Percentiles rank a stretch among this genome's conserved stretches.
phyloP scores from a whole-genome alignment of 2,797 vertebrate genomes.

The Phrynocephalus vlangalii region DNA sequence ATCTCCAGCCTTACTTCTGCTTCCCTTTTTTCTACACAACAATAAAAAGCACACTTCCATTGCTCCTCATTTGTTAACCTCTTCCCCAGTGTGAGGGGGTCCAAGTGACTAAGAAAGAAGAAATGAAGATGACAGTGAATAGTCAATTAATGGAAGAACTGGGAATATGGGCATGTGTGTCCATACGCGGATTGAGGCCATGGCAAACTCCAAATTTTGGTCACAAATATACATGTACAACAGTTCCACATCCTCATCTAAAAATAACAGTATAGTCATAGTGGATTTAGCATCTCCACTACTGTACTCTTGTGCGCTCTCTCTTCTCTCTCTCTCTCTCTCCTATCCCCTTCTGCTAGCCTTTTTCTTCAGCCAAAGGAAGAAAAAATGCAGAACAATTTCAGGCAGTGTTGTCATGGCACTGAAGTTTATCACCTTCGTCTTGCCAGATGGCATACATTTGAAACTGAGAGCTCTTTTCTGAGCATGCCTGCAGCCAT shows the following conservation, averaged over 20 bases:
- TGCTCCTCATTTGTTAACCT: background rate
- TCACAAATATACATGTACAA: too few relatives aligned
- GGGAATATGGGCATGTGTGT: background rate
- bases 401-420: background rate
- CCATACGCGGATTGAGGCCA: too few relatives aligned
- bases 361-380: background rate
- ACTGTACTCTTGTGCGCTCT: background rate
- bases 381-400: background rate
- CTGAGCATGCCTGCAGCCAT: slow-evolving; percentile 11
- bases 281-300: background rate
- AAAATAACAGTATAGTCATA: background rate
- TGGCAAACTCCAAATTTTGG: background rate
- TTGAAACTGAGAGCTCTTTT: slow-evolving; percentile 1
- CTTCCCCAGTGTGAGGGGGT: background rate
- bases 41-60: background rate
- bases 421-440: slow-evolving; percentile 30
- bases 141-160: background rate
- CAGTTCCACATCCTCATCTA: background rate
- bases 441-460: slow-evolving; percentile 14
- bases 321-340: background rate
- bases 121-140: background rate
- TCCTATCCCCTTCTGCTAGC: background rate
- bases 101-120: background rate
- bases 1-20: too few relatives aligned
- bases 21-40: background rate